Evolutionary conservation across 2,888 invertebrate species (phyloP).

Genomic region (Aphrophora alni): DNA sequence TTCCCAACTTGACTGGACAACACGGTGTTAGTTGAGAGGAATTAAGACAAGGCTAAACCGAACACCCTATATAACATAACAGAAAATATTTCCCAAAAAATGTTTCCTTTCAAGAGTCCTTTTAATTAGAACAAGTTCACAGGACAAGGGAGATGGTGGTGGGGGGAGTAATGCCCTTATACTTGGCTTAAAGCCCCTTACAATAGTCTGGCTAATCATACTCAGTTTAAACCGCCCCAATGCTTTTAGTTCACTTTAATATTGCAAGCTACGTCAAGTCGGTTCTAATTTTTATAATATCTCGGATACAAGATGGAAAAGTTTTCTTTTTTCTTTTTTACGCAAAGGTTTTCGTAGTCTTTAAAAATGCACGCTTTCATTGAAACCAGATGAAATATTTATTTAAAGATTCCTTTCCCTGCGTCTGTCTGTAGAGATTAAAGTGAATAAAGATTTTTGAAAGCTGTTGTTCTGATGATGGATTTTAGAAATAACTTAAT

Average conservation of each 20-base stretch:
- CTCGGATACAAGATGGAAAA: neutral
- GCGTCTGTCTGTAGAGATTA: no score
- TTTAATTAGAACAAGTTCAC: no score
- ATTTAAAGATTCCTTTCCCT: neutral
- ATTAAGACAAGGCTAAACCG: no score
- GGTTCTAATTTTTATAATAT: constrained; percentile 22
- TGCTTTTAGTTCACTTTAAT: constrained; percentile 42
- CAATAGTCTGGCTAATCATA: constrained; percentile 28
- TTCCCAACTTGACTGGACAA: no score
- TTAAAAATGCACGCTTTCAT: constrained; percentile 9
- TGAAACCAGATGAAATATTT: neutral
- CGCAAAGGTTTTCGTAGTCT: neutral
- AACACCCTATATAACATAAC: no score
- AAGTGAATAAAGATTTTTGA: no score
- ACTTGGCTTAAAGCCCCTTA: constrained; percentile 11
- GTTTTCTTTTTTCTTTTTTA: neutral
- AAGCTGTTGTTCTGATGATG: no score
- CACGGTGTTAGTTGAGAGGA: no score
- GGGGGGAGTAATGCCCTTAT: constrained; percentile 11
- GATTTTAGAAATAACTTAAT: no score
- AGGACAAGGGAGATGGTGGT: no score
- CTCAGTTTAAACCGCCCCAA: constrained; percentile 38
- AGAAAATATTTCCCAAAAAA: no score
- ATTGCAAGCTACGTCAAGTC: constrained; percentile 30
- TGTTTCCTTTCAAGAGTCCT: no score